Conservation (phyloP, 2,888 invertebrate species). For the Hermaeophaga mercurialis region DNA sequence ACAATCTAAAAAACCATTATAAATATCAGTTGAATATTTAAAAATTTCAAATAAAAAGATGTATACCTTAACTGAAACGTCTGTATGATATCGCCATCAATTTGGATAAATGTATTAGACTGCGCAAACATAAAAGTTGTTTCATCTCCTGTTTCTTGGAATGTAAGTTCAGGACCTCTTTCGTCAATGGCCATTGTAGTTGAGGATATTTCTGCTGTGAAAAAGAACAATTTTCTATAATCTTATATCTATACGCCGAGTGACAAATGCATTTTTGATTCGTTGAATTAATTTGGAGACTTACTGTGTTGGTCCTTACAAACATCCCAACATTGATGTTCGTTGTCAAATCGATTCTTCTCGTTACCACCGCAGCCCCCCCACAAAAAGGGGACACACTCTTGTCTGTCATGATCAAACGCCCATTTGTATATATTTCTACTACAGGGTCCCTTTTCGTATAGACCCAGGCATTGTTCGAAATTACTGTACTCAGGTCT, state of each 20-base stretch:
- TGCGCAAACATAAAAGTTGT: constrained; percentile 92
- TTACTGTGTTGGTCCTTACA: constrained; percentile 67
- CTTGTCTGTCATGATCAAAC: constrained; percentile 63
- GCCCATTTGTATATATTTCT: constrained; percentile 72
- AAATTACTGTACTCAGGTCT: constrained; percentile 40
- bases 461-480: constrained; percentile 59
- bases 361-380: constrained; percentile 72
- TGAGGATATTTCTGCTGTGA: constrained; percentile 26
- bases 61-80: constrained; percentile 83
- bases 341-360: constrained; percentile 70
- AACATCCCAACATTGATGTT: constrained; percentile 68
- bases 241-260: no score
- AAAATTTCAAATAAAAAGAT: background rate
- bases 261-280: no score
- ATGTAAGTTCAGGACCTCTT: constrained; percentile 79
- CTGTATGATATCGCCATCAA: constrained; percentile 88
- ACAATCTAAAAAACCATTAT: constrained; percentile 66
- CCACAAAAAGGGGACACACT: constrained; percentile 69
- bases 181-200: constrained; percentile 70
- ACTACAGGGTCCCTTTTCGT: constrained; percentile 57
- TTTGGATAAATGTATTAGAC: constrained; percentile 87
- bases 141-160: constrained; percentile 82
- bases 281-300: constrained; percentile 34
- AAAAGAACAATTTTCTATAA: no score
- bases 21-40: background rate